Base-by-base conservation (phyloP, 1,140 invertebrate genomes). In the Aphaenogaster floridana region DNA sequence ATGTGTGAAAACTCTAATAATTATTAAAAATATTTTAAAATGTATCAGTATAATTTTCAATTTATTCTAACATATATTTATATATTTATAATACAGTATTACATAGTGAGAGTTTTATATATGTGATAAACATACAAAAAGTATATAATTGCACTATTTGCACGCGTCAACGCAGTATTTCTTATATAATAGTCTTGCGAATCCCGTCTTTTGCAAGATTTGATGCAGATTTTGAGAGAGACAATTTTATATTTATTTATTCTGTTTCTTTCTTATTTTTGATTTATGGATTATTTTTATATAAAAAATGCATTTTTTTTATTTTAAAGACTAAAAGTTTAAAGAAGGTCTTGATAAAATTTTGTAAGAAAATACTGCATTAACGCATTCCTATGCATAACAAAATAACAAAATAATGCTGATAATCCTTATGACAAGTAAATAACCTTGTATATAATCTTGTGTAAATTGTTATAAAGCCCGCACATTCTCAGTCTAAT, bases 371-470 rank as follows among this genome's bases (percentile, higher is more conserved):
- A 77, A 45, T 21, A 28, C 6, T 61, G 74, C 36, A 45, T 57
- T 57, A 21, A 36, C 13, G n/a, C 34, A 57, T 42, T 39, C 15
- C 2, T 28, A 28, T 39, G n/a, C n/a, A 21, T 45, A 68, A 68
- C 8, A 42, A 61, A 61, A 45, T 61, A 61, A 77, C 8, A 61
- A 61, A 61, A 45, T 61, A 61, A 77, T 77, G 36, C 11, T n/a
- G 6, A 28, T 45, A 61, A 42, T 57, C 6, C 17, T 72, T n/a
- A 15, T 39, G 13, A 59, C 7, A 59, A 28, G 8, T 57, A 42
- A 59, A 42, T 59, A 42, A 39, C 17, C 5, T 28, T 28, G 2
- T 59, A 36, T 76, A 1, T 39, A 57, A 76, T 42, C 6, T 76
- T 57, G 3, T 76, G 15, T 76, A 76, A 57, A 42, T 76, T 52